Evolutionary conservation across 2,888 invertebrate species (phyloP).

Genomic region (Ichneumon xanthorius): DNA sequence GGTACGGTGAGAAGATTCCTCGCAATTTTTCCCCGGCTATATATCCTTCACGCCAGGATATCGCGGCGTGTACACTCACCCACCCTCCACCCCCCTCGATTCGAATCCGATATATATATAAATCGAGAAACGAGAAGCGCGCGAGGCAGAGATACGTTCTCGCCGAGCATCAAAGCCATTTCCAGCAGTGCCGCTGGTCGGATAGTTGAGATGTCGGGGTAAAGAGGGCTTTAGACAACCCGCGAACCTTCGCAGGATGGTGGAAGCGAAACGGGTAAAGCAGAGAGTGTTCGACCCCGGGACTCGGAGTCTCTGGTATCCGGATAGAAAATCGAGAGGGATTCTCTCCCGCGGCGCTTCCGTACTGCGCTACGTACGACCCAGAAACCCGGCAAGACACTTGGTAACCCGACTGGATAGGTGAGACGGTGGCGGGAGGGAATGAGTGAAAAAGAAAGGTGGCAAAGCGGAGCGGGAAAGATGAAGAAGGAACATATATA

Average conservation of each 20-base stretch:
- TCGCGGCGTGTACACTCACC: not conserved
- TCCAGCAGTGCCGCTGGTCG: conserved; percentile 17
- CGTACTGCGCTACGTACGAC: not conserved
- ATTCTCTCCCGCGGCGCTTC: conserved; percentile 27
- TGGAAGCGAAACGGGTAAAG: not conserved
- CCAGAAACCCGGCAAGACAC: conserved; percentile 35
- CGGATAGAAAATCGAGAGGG: conserved; percentile 55
- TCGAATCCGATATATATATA: conserved; percentile 35
- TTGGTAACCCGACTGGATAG: conserved; percentile 30
- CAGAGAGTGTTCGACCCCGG: conserved; percentile 10
- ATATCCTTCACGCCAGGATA: not conserved
- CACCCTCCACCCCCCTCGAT: not conserved
- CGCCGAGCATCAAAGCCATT: conserved; percentile 39
- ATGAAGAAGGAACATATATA: not conserved
- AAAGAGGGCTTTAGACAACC: conserved; percentile 44
- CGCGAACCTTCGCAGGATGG: conserved; percentile 13
- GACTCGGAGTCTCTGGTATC: conserved; percentile 28
- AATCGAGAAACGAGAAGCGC: conserved; percentile 18
- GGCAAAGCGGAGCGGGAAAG: not conserved
- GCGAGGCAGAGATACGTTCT: conserved; percentile 23
- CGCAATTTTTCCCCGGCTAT: conserved; percentile 9
- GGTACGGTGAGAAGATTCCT: conserved; percentile 21
- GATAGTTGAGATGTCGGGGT: conserved; percentile 47
- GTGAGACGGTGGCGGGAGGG: not conserved
- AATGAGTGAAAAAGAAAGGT: not conserved